Conservation (phyloP, 2,888 invertebrate species). For the Caenorhabditis zanzibari region DNA sequence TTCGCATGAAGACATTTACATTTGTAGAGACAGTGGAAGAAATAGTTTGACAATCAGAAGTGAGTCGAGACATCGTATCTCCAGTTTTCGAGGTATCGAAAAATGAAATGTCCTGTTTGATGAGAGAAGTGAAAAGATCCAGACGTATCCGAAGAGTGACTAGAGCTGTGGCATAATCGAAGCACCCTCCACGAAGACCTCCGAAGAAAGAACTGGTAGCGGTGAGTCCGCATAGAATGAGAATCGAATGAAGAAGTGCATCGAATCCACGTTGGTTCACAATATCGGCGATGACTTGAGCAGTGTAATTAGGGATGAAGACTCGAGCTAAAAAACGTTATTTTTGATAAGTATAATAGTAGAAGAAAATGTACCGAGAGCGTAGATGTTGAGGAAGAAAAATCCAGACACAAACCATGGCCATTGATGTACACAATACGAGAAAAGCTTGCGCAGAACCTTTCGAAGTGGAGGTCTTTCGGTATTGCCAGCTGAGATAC, state of each 20-base stretch:
- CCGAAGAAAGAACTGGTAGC: conserved; percentile 82
- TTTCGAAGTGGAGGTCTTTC: conserved; percentile 40
- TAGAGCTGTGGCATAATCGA: conserved; percentile 83
- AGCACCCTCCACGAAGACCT: conserved; percentile 83
- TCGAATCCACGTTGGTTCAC: conserved; percentile 72
- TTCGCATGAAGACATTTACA: conserved; percentile 84
- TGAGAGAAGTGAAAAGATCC: conserved; percentile 83
- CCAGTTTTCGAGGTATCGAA: conserved; percentile 84
- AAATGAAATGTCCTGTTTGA: conserved; percentile 84
- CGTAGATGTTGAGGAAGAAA: conserved; percentile 79
- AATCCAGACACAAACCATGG: conserved; percentile 80
- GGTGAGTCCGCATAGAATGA: conserved; percentile 73
- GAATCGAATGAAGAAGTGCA: conserved; percentile 73
- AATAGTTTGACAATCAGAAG: conserved; percentile 85
- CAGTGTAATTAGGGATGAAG: conserved; percentile 82
- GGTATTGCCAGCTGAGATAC: not conserved
- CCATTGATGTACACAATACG: conserved; percentile 78
- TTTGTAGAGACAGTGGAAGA: conserved; percentile 84
- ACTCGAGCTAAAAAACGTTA: conserved; percentile 79
- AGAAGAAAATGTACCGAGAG: conserved; percentile 78
- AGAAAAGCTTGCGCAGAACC: conserved; percentile 76
- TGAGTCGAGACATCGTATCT: conserved; percentile 84
- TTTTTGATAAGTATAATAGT: not conserved
- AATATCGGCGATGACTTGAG: conserved; percentile 80
- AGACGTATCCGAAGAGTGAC: conserved; percentile 83